A percentile compares a stretch with the other conserved stretches of the same genome.
Conservation (phyloP, 2,797 vertebrate species). For the Heliangelus exortis region DNA sequence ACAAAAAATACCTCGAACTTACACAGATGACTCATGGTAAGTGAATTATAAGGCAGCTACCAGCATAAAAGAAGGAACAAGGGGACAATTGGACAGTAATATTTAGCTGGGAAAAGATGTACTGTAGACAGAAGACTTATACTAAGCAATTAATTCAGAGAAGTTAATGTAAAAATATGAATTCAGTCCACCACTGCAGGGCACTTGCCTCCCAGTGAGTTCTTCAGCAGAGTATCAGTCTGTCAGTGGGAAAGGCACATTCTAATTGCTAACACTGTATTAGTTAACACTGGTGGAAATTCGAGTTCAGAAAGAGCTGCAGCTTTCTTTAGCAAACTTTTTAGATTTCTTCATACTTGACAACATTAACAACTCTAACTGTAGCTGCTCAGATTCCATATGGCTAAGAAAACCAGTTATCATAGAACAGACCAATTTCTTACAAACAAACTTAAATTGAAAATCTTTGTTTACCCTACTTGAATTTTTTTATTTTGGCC, state of each 20-base stretch:
- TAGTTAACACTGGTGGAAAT: background rate
- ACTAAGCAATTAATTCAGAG: conserved; percentile 14
- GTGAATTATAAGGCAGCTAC: background rate
- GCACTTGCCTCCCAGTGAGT: background rate
- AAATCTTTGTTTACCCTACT: background rate
- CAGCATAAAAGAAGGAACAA: background rate
- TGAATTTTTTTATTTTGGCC: background rate
- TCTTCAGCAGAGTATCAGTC: background rate
- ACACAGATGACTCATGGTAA: background rate
- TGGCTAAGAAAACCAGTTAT: background rate
- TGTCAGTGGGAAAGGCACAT: accelerated
- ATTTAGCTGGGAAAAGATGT: background rate
- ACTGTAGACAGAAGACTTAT: background rate
- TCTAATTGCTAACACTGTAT: background rate
- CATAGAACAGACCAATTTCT: background rate
- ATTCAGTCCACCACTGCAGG: background rate
- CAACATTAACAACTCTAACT: background rate
- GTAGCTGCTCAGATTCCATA: background rate
- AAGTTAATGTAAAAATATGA: background rate
- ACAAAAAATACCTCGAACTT: background rate
- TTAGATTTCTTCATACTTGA: background rate
- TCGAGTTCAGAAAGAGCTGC: background rate
- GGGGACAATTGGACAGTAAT: background rate
- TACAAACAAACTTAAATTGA: too few species aligned
- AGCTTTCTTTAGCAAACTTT: background rate